Evolutionary conservation across 2,797 vertebrate genomes (phyloP), one percentile per base, ranked within the genome.

Genomic region (Phaenicophaeus curvirostris): DNA sequence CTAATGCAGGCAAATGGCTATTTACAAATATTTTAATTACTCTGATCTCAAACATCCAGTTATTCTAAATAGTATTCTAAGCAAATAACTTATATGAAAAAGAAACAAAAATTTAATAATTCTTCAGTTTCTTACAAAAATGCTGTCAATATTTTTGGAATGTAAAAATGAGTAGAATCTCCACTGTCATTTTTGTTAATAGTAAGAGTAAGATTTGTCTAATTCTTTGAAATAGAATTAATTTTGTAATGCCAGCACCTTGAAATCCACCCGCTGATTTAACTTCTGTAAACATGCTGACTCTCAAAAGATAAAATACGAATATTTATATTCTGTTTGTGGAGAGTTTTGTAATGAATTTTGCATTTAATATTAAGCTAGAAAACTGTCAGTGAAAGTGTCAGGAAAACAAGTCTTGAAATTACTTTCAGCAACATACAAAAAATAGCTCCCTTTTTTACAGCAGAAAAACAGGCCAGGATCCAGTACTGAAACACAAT

Each of bases 21-120:
- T 61, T 90, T 87, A 59, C 18, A 81, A 12, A 61, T 75, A 31
- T 58, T 87, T 92, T 85, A 92, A 77, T 89, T 48, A 50, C 15
- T 30, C 6, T 19, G 1, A 33, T 62, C 30, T 62, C 37, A 75
- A 39, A 0, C 0, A 1, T 14, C 9, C 20, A 76, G 3, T 37
- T 59, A 74, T 18, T 39, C 25, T 25, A 58, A 74, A 8, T 33
- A 13, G 7, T 39, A 24, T 55, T 85, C 19, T 54, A 62, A 88
- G 11, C 8, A 73, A 89, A 50, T 0, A 54, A 30, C 2, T n/a
- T 48, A 13, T 63, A 62, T 13, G 4, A 62, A 71, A 92, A 63
- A 2, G 5, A 13, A 61, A 35, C 2, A 74, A 54, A 35, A 66
- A 11, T 1, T 48, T 89, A 63, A 12, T 82, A 65, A 85, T 61